Evolutionary conservation across 2,888 invertebrate genomes (phyloP), one percentile per base, ranked within the genome.

Genomic region (Thecocarcelia acutangulata): DNA sequence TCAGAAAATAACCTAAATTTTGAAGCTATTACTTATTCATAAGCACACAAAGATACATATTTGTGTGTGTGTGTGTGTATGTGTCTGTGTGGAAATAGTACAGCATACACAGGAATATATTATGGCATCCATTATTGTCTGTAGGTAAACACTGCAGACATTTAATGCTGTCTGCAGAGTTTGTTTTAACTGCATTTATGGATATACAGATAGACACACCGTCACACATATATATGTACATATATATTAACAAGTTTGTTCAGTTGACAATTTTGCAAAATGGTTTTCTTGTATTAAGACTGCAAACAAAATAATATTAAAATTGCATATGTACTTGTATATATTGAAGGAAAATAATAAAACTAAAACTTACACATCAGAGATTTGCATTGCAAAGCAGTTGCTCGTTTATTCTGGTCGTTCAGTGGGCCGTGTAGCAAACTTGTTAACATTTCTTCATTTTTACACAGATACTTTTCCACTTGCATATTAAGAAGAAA

Each of bases 311-410:
- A 17, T 17, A 0, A 33, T 33, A 33, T 33, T 9, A 33, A 33
- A 33, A 33, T 33, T 33, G 33, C 33, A 33, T 33, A 33, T 33
- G 8, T 33, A 33, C 3, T 33, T 33, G 33, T 8, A 33, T 33
- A 33, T 33, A 33, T 33, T 33, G 15, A 44, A 44, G 13, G 6
- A 52, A 52, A 28, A 44, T n/a, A 9, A 48, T 52, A n/a, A 24
- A 17, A 28, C 15, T 13, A 42, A 24, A 68, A 54, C 28, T 17
- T 33, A 28, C 54, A 50, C 21, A 42, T 19, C 17, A 68, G 68
- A 68, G 56, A 68, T 33, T 56, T 56, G 44, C 28, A 69, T 69
- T 37, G 58, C 33, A 69, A 58, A 48, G 37, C 21, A 58, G 3
- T 33, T 56, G 9, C 11, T 21, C 42, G 21, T 58, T 58, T 9